phyloP scores from a whole-genome alignment of 2,797 vertebrate genomes.

The Thaleichthys pacificus region DNA sequence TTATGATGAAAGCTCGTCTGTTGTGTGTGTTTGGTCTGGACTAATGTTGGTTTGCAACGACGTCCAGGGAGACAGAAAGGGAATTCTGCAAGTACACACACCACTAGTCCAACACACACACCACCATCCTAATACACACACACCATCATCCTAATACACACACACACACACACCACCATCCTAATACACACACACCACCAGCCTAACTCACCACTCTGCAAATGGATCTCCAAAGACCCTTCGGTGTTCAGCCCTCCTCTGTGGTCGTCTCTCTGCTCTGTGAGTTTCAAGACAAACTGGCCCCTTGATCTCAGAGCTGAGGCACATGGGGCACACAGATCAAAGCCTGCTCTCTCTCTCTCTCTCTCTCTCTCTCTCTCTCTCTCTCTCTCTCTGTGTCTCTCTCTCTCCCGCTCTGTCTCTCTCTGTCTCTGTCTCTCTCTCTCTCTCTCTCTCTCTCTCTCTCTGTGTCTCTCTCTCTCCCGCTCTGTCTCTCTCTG shows the following conservation, averaged over 20 bases:
- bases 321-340: conserved; percentile 66
- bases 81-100: conserved; percentile 21
- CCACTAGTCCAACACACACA: not conserved
- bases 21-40: conserved; percentile 5
- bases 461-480: no score
- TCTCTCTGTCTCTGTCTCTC: conserved; percentile 19
- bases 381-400: no score
- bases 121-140: no score
- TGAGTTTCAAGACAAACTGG: conserved; percentile 68
- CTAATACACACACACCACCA: not conserved
- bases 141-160: not conserved
- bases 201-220: conserved; percentile 14
- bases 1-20: not conserved
- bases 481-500: no score
- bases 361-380: conserved; percentile 22
- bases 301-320: conserved; percentile 71
- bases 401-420: conserved; percentile 22
- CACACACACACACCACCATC: not conserved
- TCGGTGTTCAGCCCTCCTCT: conserved; percentile 63
- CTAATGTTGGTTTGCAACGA: conserved; percentile 21
- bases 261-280: conserved; percentile 57
- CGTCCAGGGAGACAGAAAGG: conserved; percentile 17
- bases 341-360: conserved; percentile 59
- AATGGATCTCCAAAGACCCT: conserved; percentile 66
- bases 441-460: no score